Conservation (phyloP, 2,888 invertebrate species). For the Rhagonycha lutea region DNA sequence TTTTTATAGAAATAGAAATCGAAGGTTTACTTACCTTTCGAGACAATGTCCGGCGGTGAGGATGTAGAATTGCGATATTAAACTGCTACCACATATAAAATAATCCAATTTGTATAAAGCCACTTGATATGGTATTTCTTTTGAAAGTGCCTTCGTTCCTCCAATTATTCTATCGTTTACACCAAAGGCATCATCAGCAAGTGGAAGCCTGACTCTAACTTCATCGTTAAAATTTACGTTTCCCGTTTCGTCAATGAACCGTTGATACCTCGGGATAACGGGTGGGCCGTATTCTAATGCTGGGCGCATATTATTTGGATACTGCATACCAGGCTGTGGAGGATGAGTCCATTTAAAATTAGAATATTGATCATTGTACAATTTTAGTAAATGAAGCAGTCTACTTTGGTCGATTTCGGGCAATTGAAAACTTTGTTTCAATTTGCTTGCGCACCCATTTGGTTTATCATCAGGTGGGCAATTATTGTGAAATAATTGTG, state of each 20-base stretch:
- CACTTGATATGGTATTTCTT: conserved; percentile 6
- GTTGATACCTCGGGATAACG: background rate
- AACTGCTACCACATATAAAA: conserved; percentile 3
- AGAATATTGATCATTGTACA: no score
- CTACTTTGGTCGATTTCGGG: no score
- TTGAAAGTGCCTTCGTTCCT: background rate
- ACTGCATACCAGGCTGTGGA: background rate
- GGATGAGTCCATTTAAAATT: no score
- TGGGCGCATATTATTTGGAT: no score
- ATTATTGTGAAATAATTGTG: background rate
- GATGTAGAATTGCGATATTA: background rate
- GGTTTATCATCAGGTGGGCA: background rate
- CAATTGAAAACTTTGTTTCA: background rate
- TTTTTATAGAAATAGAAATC: background rate
- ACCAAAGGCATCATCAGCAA: background rate
- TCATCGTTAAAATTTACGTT: background rate
- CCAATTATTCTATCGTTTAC: conserved; percentile 4
- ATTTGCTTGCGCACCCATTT: background rate
- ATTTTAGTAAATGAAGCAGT: no score
- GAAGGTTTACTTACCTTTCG: background rate
- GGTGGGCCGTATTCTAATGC: background rate
- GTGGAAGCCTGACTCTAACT: background rate
- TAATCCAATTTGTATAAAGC: background rate
- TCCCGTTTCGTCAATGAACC: background rate
- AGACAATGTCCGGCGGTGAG: conserved; percentile 6